Evolutionary conservation across 2,797 vertebrate species (phyloP).

Genomic region (Harpagifer antarcticus): DNA sequence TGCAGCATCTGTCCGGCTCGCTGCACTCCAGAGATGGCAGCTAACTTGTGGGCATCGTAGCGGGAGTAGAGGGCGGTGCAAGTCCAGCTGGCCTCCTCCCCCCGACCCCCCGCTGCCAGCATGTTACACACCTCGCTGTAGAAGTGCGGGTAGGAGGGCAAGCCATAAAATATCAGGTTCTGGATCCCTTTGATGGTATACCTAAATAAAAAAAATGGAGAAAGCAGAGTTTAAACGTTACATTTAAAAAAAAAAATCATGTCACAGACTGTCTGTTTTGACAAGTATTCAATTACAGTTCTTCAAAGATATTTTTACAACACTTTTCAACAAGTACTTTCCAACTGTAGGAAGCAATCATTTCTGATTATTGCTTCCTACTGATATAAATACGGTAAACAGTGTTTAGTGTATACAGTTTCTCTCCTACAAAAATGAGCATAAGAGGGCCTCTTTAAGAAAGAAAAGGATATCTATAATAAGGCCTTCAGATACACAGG

Average conservation of each 20-base stretch:
- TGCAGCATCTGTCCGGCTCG: constrained; percentile 93
- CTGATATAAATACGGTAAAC: background rate
- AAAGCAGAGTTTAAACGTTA: background rate
- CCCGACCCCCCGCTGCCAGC: constrained; percentile 85
- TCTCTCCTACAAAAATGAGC: no score
- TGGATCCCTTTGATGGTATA: constrained; percentile 93
- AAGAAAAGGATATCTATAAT: no score
- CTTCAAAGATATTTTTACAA: no score
- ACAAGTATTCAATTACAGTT: no score
- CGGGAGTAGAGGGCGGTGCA: constrained; percentile 94
- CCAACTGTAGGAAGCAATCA: background rate
- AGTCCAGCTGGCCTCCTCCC: constrained; percentile 90
- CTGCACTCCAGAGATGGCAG: constrained; percentile 89
- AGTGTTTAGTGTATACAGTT: background rate
- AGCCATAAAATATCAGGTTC: constrained; percentile 95
- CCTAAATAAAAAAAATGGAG: constrained; percentile 69
- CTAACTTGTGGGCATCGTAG: constrained; percentile 92
- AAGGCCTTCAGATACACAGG: background rate
- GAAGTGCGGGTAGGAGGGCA: constrained; percentile 95
- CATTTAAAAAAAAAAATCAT: no score
- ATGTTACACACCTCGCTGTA: constrained; percentile 98
- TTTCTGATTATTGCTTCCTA: background rate
- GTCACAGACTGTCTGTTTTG: background rate
- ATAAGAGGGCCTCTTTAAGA: no score
- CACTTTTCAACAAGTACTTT: background rate